Evolutionary conservation across 2,797 vertebrate species (phyloP), one percentile per base, ranked within the genome.

Genomic region (Sebastes trivittatus): DNA sequence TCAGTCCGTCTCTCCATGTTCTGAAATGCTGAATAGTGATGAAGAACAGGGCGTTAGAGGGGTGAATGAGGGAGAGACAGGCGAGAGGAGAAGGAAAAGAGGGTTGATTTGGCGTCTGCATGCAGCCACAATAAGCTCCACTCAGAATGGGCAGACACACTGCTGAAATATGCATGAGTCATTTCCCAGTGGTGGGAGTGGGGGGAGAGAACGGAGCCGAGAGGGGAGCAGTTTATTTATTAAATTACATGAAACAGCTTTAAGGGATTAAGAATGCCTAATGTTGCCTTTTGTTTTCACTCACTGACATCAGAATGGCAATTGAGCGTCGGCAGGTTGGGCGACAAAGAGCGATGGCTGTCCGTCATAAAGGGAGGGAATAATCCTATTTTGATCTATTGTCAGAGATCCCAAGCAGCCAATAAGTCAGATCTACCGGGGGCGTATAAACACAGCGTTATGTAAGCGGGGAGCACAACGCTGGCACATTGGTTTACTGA

Each of bases 81-180:
- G 71, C 65, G 65, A 72, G 72, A 56, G 59, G 75, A 81, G 7
- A 84, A 75, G 75, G 79, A 75, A 83, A 80, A 80, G 63, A 81
- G 67, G 76, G 67, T 60, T 94, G 90, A 89, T 91, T 90, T 91
- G 89, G 83, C 79, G 64, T 90, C 90, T 89, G 81, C 83, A 88
- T 88, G 88, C 86, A 84, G 87, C 90, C 93, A 88, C 89, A 93
- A 93, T 90, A 95, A 93, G 90, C 89, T 89, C 80, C 82, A 84
- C 88, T 93, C 85, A 81, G 86, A 92, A 84, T 83, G 81, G 86
- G 89, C 89, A 90, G 89, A 90, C 92, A 84, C 83, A 65, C 88
- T 94, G 81, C 82, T 95, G 89, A 94, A 95, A 95, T 94, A 95
- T 95, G 91, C 89, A 95, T 94, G 92, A 94, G 86, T 92, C 90